Evolutionary conservation across 2,888 invertebrate species (phyloP).

Genomic region (Halictus ligatus): DNA sequence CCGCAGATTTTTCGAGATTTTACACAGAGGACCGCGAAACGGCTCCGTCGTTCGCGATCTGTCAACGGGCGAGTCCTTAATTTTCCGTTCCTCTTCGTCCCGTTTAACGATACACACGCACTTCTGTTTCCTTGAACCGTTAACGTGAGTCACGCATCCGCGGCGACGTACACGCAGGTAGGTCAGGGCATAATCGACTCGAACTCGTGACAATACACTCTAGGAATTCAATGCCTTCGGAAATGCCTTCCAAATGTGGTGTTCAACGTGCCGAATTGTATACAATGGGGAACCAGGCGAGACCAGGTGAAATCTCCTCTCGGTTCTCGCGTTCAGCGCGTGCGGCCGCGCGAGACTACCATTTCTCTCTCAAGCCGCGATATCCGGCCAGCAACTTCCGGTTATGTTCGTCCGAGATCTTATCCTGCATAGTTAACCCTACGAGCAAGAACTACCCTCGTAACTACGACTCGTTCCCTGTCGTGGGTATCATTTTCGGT

Average conservation of each 20-base stretch:
- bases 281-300: slow-evolving; percentile 59
- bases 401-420: slow-evolving; percentile 38
- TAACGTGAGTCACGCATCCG: slow-evolving; percentile 47
- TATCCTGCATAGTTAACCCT: background rate
- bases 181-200: slow-evolving; percentile 73
- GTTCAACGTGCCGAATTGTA: slow-evolving; percentile 79
- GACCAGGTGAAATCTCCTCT: slow-evolving; percentile 47
- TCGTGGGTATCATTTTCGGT: background rate
- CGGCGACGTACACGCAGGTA: slow-evolving; percentile 58
- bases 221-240: slow-evolving; percentile 81
- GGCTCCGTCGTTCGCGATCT: background rate
- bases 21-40: background rate
- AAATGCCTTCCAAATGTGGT: slow-evolving; percentile 82
- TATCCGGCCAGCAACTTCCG: slow-evolving; percentile 46
- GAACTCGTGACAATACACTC: slow-evolving; percentile 80
- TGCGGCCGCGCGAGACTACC: slow-evolving; percentile 38
- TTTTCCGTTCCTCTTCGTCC: background rate
- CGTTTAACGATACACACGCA: background rate
- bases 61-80: background rate
- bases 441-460: background rate
- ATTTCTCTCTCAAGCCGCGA: slow-evolving; percentile 44
- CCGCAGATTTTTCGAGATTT: background rate
- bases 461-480: background rate
- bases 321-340: slow-evolving; percentile 34
- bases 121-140: background rate